Evolutionary conservation across 2,888 invertebrate genomes (phyloP).

Genomic region (Xestia sexstrigata): DNA sequence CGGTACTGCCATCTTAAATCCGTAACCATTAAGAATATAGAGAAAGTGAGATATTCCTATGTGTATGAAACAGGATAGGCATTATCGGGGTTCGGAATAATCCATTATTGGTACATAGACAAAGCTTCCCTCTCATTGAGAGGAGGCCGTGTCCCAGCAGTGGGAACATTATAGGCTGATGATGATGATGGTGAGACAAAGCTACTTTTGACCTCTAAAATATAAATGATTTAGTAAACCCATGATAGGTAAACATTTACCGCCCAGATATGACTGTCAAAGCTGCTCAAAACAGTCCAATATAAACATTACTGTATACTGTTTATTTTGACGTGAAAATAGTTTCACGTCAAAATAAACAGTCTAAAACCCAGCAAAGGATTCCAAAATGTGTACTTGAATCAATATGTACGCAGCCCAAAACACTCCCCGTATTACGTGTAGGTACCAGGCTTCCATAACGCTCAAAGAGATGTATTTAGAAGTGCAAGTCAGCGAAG

Average conservation of each 20-base stretch:
- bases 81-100: neutral
- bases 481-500: constrained; percentile 62
- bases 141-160: too few species aligned
- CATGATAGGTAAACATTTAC: neutral
- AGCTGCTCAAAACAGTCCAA: constrained; percentile 9
- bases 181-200: too few species aligned
- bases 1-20: constrained; percentile 11
- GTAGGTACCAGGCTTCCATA: constrained; percentile 50
- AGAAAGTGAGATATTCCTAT: neutral
- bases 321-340: too few species aligned
- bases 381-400: constrained; percentile 37
- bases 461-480: constrained; percentile 55
- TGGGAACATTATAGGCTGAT: too few species aligned
- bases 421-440: constrained; percentile 25
- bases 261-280: neutral
- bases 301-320: constrained; percentile 30
- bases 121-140: too few species aligned
- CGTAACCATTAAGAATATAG: constrained; percentile 25
- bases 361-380: constrained; percentile 28
- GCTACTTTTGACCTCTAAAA: neutral
- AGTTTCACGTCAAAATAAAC: constrained; percentile 17
- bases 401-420: constrained; percentile 41
- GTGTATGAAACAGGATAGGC: neutral
- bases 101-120: neutral
- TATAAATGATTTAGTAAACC: neutral